phyloP scores from a whole-genome alignment of 2,888 invertebrate genomes.

The Plutella xylostella region DNA sequence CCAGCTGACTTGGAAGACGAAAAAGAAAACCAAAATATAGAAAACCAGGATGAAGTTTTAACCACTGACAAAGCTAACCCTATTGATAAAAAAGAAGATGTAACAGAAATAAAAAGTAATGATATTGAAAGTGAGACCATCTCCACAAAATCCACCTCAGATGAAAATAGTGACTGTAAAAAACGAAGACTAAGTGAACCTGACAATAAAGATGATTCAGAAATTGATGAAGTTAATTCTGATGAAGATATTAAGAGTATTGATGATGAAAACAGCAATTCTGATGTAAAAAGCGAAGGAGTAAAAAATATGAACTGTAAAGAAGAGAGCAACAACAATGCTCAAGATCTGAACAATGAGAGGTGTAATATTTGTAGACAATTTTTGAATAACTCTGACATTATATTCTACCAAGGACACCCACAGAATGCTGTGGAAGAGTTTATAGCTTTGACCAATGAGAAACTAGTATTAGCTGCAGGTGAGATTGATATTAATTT shows the following conservation, averaged over 20 bases:
- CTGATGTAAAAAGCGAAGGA: slow-evolving; percentile 11
- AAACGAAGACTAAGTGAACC: too few species aligned
- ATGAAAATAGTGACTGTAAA: too few species aligned
- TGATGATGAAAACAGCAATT: slow-evolving; percentile 7
- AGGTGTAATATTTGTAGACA: slow-evolving; percentile 57
- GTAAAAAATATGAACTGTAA: too few species aligned
- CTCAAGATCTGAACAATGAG: slow-evolving; percentile 29
- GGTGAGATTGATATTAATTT: slow-evolving; percentile 41
- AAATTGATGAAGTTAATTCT: neutral
- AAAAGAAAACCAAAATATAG: neutral
- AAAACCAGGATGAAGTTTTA: neutral
- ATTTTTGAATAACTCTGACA: slow-evolving; percentile 57
- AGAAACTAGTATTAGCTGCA: slow-evolving; percentile 77
- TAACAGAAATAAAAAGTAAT: neutral
- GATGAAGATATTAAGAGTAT: neutral
- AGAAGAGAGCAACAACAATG: slow-evolving; percentile 7
- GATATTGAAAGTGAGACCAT: neutral
- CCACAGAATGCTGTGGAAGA: slow-evolving; percentile 82
- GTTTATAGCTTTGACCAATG: slow-evolving; percentile 79
- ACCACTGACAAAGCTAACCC: neutral
- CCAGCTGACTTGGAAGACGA: slow-evolving; percentile 9
- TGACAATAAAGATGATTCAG: too few species aligned
- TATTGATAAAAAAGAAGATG: neutral
- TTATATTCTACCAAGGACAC: slow-evolving; percentile 78
- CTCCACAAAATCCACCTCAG: too few species aligned